These are phyloP conservation scores for Colaptes auratus DNA, from an alignment of 2,113 vertebrate genomes.

Conservation along the genomic window DNA sequence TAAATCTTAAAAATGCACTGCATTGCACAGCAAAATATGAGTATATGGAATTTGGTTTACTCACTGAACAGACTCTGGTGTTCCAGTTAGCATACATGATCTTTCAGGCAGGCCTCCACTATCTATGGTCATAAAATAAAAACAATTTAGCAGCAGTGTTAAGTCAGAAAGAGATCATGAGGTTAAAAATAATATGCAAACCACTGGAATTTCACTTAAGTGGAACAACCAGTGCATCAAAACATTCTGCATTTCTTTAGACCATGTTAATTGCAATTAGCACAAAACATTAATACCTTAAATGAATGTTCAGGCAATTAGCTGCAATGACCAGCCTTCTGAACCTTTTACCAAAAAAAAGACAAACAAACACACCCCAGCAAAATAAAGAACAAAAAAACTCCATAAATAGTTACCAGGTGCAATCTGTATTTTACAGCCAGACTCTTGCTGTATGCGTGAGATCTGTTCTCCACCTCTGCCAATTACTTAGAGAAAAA, in stretches of 20 bases:
- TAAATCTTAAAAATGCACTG: not conserved
- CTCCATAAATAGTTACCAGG: conserved; percentile 80
- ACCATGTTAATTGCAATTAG: fast-evolving
- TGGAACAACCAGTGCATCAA: not conserved
- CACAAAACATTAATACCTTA: not conserved
- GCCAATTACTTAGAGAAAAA: conserved; percentile 88
- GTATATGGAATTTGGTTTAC: conserved; percentile 56
- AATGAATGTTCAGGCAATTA: not conserved
- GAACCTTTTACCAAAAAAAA: not conserved
- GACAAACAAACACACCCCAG: too few relatives aligned
- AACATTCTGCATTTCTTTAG: not conserved
- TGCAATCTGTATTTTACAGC: conserved; percentile 99
- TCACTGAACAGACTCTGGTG: conserved; percentile 93
- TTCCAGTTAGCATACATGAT: conserved; percentile 93
- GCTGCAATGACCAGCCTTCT: not conserved
- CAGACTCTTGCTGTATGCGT: conserved; percentile 95
- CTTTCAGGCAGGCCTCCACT: conserved; percentile 96
- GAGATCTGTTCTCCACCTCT: conserved; percentile 99
- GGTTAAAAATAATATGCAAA: not conserved
- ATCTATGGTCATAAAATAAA: conserved; percentile 75
- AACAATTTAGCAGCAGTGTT: not conserved
- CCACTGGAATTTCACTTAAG: not conserved
- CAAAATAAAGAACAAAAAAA: not conserved
- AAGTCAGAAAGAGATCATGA: not conserved
- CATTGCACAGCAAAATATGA: not conserved